Percentiles rank a stretch among this genome's conserved stretches.
phyloP scores from a whole-genome alignment of 2,797 vertebrate genomes.

The Australoheros facetus region DNA sequence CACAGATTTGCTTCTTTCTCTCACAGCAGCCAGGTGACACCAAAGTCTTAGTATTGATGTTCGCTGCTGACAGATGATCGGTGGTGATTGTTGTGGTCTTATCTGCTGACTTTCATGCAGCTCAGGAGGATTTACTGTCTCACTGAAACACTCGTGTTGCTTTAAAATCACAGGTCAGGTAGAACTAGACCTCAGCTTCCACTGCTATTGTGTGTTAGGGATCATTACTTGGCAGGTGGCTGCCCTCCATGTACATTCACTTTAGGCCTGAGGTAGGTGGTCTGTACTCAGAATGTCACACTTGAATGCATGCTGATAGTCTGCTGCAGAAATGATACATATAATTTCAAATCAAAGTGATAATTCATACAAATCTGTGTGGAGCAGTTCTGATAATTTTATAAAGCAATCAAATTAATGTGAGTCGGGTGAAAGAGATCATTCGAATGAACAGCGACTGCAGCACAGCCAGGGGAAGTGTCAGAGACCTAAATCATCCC shows the following conservation, averaged over 20 bases:
- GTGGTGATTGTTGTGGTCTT: neutral
- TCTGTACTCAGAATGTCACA: constrained; percentile 16
- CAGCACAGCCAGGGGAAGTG: neutral
- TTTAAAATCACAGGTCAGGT: neutral
- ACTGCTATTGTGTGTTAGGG: neutral
- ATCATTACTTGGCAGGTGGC: neutral
- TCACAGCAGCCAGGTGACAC: neutral
- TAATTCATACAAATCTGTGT: neutral
- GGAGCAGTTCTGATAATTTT: neutral
- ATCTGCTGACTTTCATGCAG: neutral
- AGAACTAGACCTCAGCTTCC: neutral
- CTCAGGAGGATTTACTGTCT: constrained; percentile 6
- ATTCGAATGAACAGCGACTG: no score
- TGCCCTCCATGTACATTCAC: neutral
- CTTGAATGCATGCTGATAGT: constrained; percentile 41
- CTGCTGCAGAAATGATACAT: neutral
- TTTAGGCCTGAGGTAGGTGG: neutral
- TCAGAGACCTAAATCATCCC: neutral
- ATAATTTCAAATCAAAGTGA: neutral
- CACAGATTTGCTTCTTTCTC: neutral
- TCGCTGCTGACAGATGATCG: neutral
- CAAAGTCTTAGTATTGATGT: neutral
- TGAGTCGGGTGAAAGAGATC: neutral
- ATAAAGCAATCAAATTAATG: neutral
- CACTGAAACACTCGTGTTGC: neutral